Base-by-base conservation (phyloP, 2,888 invertebrate species). In the Metopia argyrocephala region DNA sequence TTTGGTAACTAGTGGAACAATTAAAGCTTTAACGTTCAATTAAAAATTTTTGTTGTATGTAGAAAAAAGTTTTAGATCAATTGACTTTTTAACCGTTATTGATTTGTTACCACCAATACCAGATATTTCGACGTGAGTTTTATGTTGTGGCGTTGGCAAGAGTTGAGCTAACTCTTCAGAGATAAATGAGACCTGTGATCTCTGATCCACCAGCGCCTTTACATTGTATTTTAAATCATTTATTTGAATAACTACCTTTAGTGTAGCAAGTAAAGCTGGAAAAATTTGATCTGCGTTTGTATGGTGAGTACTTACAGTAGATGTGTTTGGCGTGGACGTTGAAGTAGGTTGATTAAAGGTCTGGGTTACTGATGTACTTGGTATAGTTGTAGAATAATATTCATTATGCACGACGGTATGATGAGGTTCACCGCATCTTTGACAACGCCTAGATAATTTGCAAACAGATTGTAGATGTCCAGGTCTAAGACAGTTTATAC, bases 141-240 rank as follows among this genome's bases (percentile, higher is more conserved):
- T 79, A 5, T 18, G 18, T 52, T 64, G 61, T 2, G 61, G 61
- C 4, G 69, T 12, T 5, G 74, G 59, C 23, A 74, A 21, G 12
- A 73, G 45, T 25, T 78, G 78, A 50, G 59, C 31, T 46, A 74
- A 20, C 6, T 73, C 50, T 12, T 78, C 50, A 25, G 73, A 73
- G 9, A 74, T 74, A 31, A 78, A 74, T 4, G 78, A 61, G 3
- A 56, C 46, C 46, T 78, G 68, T 12, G 73, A 65, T 21, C 59
- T 65, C 46, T 71, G 71, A 54, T 71, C 71, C 6, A 70, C 62
- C 21, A 78, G 54, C 2, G 78, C 71, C 59, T 70, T 78, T n/a
- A 78, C 20, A 6, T n/a, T 21, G 38, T 56, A 52, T 5, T 3
- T 25, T 45, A 15, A 23, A 4, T 15, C 31, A 15, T 45, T 6